Percentiles rank a stretch among this genome's conserved stretches.
Conservation (phyloP, 2,888 invertebrate genomes). For the Argyresthia goedartella region DNA sequence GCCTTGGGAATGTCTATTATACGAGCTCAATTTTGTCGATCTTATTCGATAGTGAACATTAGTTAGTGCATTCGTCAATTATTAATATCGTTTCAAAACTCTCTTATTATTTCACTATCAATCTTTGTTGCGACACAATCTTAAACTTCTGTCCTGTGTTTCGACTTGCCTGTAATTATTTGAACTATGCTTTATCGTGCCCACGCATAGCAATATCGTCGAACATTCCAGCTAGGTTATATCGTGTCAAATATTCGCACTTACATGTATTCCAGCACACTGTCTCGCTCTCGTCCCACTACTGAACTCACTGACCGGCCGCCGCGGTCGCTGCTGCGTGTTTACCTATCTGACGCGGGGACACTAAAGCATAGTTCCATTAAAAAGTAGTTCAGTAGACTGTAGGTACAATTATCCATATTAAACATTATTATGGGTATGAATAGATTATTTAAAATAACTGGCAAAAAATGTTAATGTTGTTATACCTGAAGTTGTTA, state of each 20-base stretch:
- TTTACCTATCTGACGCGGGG: background rate
- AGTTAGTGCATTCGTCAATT: constrained; percentile 64
- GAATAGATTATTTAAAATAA: constrained; percentile 60
- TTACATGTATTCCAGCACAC: constrained; percentile 1
- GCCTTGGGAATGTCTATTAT: constrained; percentile 45
- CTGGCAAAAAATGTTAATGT: constrained; percentile 62
- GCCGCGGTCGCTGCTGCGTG: background rate
- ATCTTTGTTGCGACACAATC: background rate
- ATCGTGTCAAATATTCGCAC: constrained; percentile 5
- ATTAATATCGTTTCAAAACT: constrained; percentile 13
- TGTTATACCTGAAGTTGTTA: constrained; percentile 71
- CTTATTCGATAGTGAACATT: constrained; percentile 52
- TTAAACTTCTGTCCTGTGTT: constrained; percentile 16
- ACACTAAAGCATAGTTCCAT: constrained; percentile 22
- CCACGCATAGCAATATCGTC: constrained; percentile 3
- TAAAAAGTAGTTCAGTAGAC: constrained; percentile 34
- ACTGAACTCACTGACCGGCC: background rate
- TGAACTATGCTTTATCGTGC: constrained; percentile 22
- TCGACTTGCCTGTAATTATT: constrained; percentile 20
- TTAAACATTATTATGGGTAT: constrained; percentile 46
- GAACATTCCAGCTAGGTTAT: constrained; percentile 21
- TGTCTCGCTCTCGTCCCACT: background rate
- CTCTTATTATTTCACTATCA: background rate
- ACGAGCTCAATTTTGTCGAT: constrained; percentile 64
- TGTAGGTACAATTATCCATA: constrained; percentile 50